These are phyloP conservation scores for Eumeta japonica DNA, from an alignment of 1,140 invertebrate species.

Conservation along the genomic window DNA sequence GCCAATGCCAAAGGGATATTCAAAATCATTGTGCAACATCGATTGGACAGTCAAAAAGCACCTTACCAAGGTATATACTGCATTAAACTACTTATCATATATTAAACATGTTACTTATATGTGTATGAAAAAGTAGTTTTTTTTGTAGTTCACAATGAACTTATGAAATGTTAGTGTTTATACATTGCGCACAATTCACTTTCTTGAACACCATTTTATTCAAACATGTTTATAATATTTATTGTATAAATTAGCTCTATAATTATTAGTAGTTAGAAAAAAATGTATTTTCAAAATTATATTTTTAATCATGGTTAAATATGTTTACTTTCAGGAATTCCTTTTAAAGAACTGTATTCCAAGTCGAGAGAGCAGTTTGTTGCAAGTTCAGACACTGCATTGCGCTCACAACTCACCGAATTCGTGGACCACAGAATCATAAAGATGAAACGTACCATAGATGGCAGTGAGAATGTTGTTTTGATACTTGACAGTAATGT, in stretches of 20 bases:
- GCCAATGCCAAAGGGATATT: conserved; percentile 86
- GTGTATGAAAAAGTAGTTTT: no score
- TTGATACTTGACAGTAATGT: conserved; percentile 71
- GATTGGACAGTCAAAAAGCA: conserved; percentile 70
- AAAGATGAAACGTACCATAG: conserved; percentile 72
- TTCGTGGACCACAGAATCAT: conserved; percentile 92
- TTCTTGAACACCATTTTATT: no score
- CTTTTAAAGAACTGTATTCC: conserved; percentile 83
- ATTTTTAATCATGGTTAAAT: conserved; percentile 14
- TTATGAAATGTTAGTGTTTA: no score
- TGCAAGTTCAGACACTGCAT: conserved; percentile 84
- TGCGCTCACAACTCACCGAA: conserved; percentile 87
- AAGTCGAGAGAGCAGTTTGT: conserved; percentile 82
- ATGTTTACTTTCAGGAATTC: conserved; percentile 65
- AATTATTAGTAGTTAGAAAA: no score
- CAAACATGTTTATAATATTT: no score
- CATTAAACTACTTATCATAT: no score
- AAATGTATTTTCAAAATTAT: conserved; percentile 5
- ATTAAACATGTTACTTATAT: no score
- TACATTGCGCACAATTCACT: no score
- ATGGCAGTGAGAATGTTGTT: conserved; percentile 83
- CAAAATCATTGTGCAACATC: conserved; percentile 76
- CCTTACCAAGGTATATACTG: conserved; percentile 72
- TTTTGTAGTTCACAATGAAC: no score
- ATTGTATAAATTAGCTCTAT: no score